Percentiles rank a stretch among this genome's conserved stretches.
Conservation (phyloP, 1,140 invertebrate species). For the Tribolium castaneum region DNA sequence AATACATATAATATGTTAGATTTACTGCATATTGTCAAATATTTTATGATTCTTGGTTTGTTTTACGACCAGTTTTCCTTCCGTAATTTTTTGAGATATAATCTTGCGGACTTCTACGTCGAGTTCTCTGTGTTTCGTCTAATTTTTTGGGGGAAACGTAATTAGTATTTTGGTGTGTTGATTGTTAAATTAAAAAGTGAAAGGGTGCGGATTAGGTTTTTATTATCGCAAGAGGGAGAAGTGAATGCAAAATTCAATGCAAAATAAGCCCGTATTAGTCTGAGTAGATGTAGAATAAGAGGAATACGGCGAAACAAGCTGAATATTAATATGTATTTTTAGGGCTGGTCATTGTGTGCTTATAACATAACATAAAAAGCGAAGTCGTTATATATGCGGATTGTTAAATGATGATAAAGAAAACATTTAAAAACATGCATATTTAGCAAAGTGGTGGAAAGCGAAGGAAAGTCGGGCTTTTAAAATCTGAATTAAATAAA, state of each 20-base stretch:
- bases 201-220: not conserved
- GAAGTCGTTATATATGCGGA: slow-evolving; percentile 16
- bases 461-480: not conserved
- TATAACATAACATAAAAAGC: slow-evolving; percentile 27
- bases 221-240: not conserved
- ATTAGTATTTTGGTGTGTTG: not conserved
- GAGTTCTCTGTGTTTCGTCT: not conserved
- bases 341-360: slow-evolving; percentile 28
- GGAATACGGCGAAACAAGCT: slow-evolving; percentile 20
- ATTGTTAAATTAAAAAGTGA: too few species aligned
- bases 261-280: slow-evolving; percentile 18
- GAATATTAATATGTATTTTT: slow-evolving; percentile 34
- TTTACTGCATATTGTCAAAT: slow-evolving; percentile 28
- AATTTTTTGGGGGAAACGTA: not conserved
- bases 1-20: slow-evolving; percentile 24
- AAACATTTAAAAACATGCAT: slow-evolving; percentile 24
- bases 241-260: not conserved
- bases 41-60: slow-evolving; percentile 23
- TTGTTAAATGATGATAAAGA: slow-evolving; percentile 35
- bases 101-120: not conserved
- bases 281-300: slow-evolving; percentile 7
- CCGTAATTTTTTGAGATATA: slow-evolving; percentile 23
- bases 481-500: slow-evolving; percentile 13
- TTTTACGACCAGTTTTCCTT: slow-evolving; percentile 13
- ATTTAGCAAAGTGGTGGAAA: not conserved